These are phyloP conservation scores for Ochotona curzoniae DNA, from an alignment of 2,113 vertebrate species.

Conservation along the genomic window DNA sequence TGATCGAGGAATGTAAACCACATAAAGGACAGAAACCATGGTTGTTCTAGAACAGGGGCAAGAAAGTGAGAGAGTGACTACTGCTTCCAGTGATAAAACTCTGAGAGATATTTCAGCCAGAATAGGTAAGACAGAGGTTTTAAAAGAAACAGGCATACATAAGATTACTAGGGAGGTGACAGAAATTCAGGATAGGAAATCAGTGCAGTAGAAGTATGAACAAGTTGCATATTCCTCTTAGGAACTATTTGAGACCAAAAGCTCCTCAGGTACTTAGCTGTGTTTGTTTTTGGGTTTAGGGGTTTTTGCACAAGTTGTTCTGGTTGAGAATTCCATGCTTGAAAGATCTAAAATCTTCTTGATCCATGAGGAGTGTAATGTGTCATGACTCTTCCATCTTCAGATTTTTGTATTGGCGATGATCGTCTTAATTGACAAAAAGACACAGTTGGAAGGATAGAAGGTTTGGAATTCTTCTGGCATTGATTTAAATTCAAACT, in stretches of 20 bases:
- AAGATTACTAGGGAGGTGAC: not conserved
- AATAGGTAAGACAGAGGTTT: not conserved
- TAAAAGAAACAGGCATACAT: not conserved
- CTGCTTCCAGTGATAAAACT: not conserved
- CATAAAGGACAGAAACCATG: not conserved
- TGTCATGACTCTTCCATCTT: not conserved
- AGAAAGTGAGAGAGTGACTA: not conserved
- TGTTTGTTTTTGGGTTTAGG: not conserved
- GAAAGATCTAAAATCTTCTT: not conserved
- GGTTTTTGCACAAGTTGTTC: not conserved
- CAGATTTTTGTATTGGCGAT: not conserved
- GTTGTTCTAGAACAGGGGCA: not conserved
- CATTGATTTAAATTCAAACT: not conserved
- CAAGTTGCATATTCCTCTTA: not conserved
- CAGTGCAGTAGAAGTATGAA: not conserved
- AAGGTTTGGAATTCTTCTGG: not conserved
- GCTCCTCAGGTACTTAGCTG: not conserved
- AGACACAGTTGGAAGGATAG: not conserved
- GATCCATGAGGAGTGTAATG: not conserved
- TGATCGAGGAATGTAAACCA: not conserved
- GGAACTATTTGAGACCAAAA: not conserved
- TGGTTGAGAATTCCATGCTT: too few relatives aligned
- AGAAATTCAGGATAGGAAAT: not conserved
- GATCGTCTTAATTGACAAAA: not conserved
- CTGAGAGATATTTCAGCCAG: not conserved